These are phyloP conservation scores for Thereva unica DNA, from an alignment of 2,888 invertebrate species.

Conservation along the genomic window DNA sequence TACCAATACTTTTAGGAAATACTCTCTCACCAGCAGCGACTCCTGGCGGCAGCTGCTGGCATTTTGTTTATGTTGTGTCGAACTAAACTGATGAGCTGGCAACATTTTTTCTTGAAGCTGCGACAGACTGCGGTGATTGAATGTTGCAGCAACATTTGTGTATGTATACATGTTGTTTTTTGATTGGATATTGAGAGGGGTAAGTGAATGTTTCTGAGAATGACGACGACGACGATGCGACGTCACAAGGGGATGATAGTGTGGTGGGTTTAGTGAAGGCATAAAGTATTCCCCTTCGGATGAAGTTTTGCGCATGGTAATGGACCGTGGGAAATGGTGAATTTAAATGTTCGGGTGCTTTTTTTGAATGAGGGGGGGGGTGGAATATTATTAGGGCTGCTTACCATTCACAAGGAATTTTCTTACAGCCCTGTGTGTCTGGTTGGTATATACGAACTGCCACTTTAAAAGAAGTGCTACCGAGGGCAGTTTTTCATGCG, in stretches of 20 bases:
- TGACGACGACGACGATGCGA: no score
- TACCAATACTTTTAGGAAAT: no score
- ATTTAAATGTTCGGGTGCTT: constrained; percentile 1
- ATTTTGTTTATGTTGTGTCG: no score
- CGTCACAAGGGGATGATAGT: constrained; percentile 23
- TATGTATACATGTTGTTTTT: no score
- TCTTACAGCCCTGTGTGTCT: constrained; percentile 16
- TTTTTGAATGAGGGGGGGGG: not conserved
- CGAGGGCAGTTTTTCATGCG: constrained; percentile 47
- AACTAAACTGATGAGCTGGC: no score
- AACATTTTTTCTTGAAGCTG: no score
- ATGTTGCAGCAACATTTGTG: no score
- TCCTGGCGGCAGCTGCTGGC: no score
- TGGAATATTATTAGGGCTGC: constrained; percentile 15
- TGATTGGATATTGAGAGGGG: no score
- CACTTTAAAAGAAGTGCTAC: constrained; percentile 38
- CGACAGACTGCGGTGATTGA: no score
- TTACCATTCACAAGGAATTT: constrained; percentile 25
- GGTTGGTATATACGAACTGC: constrained; percentile 32
- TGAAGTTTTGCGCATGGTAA: constrained; percentile 10
- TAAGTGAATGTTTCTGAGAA: no score
- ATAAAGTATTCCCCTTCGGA: not conserved
- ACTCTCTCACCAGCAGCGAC: no score
- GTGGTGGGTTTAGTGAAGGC: not conserved
- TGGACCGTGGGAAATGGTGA: constrained; percentile 20